Percentiles rank a stretch among this genome's conserved stretches.
phyloP scores from a whole-genome alignment of 35 echinoderm and acorn worm species.

The Patiria miniata region DNA sequence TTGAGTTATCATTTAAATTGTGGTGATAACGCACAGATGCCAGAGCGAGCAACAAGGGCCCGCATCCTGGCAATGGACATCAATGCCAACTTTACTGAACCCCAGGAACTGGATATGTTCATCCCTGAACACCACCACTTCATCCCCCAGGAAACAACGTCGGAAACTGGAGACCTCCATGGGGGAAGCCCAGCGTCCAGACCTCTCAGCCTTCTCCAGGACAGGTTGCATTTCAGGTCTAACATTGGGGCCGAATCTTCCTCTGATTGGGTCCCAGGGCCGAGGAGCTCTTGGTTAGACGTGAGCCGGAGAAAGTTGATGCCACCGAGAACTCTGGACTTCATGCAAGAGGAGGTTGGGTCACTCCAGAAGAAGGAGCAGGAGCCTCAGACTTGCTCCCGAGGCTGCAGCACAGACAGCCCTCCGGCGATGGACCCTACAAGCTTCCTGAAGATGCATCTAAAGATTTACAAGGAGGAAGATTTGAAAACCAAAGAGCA shows the following conservation, averaged over 20 bases:
- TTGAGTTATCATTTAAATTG: neutral
- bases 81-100: constrained; percentile 45
- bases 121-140: constrained; percentile 11
- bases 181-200: neutral
- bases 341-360: neutral
- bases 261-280: neutral
- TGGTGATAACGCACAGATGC: neutral
- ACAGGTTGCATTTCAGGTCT: constrained; percentile 7
- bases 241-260: neutral
- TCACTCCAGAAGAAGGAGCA: neutral
- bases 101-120: constrained; percentile 1
- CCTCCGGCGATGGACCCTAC: neutral
- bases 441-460: neutral
- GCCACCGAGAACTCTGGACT: constrained; percentile 1
- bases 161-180: neutral
- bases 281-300: neutral
- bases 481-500: neutral
- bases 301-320: neutral
- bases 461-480: neutral
- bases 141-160: neutral
- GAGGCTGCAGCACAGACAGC: constrained; percentile 7
- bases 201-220: neutral
- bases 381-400: neutral
- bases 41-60: neutral
- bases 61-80: constrained; percentile 26